Conservation (phyloP, 2,113 vertebrate species). For the Seriola aureovittata region DNA sequence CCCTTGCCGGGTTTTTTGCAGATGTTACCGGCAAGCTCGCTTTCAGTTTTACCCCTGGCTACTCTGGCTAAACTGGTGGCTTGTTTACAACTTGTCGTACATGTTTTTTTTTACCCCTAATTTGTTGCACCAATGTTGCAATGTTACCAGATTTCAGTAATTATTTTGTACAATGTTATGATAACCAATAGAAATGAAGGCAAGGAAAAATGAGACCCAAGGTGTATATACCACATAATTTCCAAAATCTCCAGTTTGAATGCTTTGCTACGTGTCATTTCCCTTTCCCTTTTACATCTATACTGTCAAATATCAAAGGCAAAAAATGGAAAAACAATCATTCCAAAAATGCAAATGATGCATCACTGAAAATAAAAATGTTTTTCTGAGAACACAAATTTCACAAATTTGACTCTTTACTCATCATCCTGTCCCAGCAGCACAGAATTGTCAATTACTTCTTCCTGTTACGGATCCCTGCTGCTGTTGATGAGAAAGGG, state of each 20-base stretch:
- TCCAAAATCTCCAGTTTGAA: neutral
- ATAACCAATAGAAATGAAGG: slow-evolving; percentile 9
- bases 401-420: neutral
- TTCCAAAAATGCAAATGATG: neutral
- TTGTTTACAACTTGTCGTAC: neutral
- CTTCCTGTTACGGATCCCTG: slow-evolving; percentile 62
- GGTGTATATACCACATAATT: neutral
- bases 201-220: neutral
- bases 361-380: neutral
- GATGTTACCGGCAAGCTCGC: neutral
- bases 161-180: slow-evolving; percentile 7
- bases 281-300: neutral
- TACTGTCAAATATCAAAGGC: neutral
- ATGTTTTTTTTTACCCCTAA: neutral
- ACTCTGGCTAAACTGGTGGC: neutral
- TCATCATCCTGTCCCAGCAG: slow-evolving; percentile 51
- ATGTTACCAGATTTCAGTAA: neutral
- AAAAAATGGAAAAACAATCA: neutral
- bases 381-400: neutral
- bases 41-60: neutral
- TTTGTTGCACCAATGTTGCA: neutral
- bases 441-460: slow-evolving; percentile 56
- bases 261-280: neutral
- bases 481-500: slow-evolving; percentile 77
- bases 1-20: neutral